Conservation (phyloP, 1,140 invertebrate species). For the Drosophila sturtevanti region DNA sequence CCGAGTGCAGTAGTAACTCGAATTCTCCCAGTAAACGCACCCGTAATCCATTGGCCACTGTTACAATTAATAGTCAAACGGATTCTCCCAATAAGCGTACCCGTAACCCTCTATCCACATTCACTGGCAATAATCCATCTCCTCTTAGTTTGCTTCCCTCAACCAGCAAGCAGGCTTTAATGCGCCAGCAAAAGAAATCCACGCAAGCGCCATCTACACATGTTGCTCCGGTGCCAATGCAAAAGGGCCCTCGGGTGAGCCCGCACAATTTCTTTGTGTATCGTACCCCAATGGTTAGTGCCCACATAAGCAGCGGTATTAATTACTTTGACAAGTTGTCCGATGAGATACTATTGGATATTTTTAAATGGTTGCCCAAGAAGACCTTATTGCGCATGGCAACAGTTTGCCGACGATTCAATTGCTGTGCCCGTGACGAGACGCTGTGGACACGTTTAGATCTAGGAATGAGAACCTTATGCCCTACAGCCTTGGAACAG, state of each 20-base stretch:
- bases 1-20: conserved; percentile 55
- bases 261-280: conserved; percentile 70
- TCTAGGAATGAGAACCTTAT: conserved; percentile 87
- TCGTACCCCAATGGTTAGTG: conserved; percentile 53
- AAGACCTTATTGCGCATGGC: conserved; percentile 88
- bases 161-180: conserved; percentile 64
- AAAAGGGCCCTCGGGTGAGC: background rate
- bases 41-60: conserved; percentile 66
- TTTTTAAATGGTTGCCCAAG: conserved; percentile 92
- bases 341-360: conserved; percentile 92
- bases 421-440: conserved; percentile 90
- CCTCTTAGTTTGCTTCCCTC: conserved; percentile 59
- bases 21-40: conserved; percentile 67
- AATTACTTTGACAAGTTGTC: conserved; percentile 87
- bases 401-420: conserved; percentile 87
- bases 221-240: conserved; percentile 10
- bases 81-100: conserved; percentile 49
- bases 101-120: conserved; percentile 13
- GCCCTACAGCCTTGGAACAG: conserved; percentile 87
- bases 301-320: conserved; percentile 56
- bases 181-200: conserved; percentile 43
- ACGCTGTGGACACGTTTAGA: conserved; percentile 93
- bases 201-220: background rate
- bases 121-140: conserved; percentile 34
- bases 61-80: conserved; percentile 29